Conservation (phyloP, 1,140 invertebrate genomes). For the Heliconius himera region DNA sequence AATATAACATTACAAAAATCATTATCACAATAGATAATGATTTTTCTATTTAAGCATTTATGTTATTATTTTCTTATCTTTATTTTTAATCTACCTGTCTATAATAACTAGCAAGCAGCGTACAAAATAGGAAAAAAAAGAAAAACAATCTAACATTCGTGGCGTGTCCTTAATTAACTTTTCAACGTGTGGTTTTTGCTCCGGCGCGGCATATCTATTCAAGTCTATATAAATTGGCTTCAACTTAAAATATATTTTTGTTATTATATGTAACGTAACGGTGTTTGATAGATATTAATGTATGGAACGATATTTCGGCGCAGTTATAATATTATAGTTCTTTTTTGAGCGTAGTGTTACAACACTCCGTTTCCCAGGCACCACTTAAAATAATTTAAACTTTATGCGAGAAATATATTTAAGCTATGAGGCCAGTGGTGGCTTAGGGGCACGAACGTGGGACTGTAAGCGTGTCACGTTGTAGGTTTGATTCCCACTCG, state of each 20-base stretch:
- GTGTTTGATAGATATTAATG: constrained; percentile 5
- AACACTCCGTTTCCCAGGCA: no score
- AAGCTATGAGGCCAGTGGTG: no score
- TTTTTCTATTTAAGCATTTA: no score
- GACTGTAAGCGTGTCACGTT: no score
- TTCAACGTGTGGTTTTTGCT: constrained; percentile 19
- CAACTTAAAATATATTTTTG: neutral
- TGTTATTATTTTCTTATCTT: no score
- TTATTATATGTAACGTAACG: neutral
- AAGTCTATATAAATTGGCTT: constrained; percentile 5
- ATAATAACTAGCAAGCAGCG: neutral
- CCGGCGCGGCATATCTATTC: neutral
- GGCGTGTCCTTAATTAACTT: constrained; percentile 26
- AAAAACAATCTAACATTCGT: neutral
- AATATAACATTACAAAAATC: no score
- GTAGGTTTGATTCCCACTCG: no score
- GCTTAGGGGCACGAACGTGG: no score
- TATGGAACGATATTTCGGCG: neutral
- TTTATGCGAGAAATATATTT: neutral
- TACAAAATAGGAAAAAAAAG: neutral
- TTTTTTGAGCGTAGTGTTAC: neutral
- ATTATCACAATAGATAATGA: no score
- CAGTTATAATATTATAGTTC: neutral
- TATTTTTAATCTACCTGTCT: neutral
- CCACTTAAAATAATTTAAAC: neutral